Base-by-base conservation (phyloP, 2,113 vertebrate species). In the Syngnathus typhle region DNA sequence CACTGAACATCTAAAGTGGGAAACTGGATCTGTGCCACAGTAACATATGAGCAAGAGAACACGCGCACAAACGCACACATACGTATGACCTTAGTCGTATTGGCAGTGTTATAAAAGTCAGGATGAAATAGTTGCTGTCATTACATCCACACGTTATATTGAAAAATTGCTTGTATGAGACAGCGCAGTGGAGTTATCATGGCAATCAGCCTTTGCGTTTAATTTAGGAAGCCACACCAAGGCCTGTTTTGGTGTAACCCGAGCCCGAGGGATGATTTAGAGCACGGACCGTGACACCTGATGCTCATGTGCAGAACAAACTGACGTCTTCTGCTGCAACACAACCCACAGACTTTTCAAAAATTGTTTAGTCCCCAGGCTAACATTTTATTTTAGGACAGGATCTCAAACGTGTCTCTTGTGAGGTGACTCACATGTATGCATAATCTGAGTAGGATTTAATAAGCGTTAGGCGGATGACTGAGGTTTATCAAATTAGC, bases 1-100 rank as follows among this genome's bases (percentile, higher is more conserved):
- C 58, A 51, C 75, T 84, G 81, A 74, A 78, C 69, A 69, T 85
- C 90, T 91, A 91, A 91, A 89, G 84, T 88, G 83, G 85, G 89
- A 85, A 36, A 38, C 65, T 85, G 84, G 73, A 71, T 56, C 47
- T 69, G 58, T 63, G 72, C 80, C 84, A 81, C n/a, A 1, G 47
- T 27, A n/a, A 54, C 38, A 70, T 67, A 70, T 11, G 7, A 69
- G 37, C 19, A 61, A 41, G 39, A 16, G 13, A 44, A 16, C 27
- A 71, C 74, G 16, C 63, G 65, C 65, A 58, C 68, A 78, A 16
- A 60, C 59, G 10, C 36, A 38, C 37, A 70, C 72, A 67, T 0
- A 70, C 72, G 65, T 0, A 0, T 71, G 70, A 80, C 75, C 75
- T 72, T 70, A 27, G 16, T 60, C 68, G 70, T 69, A 72, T 49